phyloP scores from a whole-genome alignment of 2,888 invertebrate species.

The Calephelis perditalis region DNA sequence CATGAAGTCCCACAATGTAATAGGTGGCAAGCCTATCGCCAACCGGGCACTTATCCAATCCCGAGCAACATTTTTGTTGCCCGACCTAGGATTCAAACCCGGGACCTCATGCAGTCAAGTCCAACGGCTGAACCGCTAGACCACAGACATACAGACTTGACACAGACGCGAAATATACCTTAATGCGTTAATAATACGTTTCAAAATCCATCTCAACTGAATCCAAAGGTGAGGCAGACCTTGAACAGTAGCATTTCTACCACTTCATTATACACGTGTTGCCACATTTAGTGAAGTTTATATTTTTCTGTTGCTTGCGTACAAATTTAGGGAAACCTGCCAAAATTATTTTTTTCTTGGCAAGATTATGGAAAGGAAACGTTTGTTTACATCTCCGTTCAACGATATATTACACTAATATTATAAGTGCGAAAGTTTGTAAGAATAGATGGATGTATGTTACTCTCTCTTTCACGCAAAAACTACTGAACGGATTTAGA shows the following conservation, averaged over 20 bases:
- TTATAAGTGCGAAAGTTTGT: too few relatives aligned
- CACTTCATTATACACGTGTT: not conserved
- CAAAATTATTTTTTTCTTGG: conserved; percentile 36
- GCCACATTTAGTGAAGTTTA: conserved; percentile 23
- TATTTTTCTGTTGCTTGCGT: conserved; percentile 34
- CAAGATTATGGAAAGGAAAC: conserved; percentile 29
- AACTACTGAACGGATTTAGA: too few relatives aligned
- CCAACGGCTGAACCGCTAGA: too few relatives aligned
- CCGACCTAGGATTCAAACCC: too few relatives aligned
- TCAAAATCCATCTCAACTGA: not conserved
- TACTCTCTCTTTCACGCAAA: conserved; percentile 7
- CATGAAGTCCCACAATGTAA: too few relatives aligned
- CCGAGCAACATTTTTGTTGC: too few relatives aligned
- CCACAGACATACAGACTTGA: too few relatives aligned
- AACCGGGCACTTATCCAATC: too few relatives aligned
- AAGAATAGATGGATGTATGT: conserved; percentile 12
- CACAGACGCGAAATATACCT: too few relatives aligned
- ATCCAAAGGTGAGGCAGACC: not conserved
- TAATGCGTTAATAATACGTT: too few relatives aligned
- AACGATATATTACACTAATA: conserved; percentile 21
- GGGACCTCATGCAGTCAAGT: too few relatives aligned
- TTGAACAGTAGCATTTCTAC: conserved; percentile 7
- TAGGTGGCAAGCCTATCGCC: too few relatives aligned
- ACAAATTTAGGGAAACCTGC: conserved; percentile 32
- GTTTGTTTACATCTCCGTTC: conserved; percentile 16